Evolutionary conservation across 2,888 invertebrate genomes (phyloP).

Genomic region (Meteorus cinctellus): DNA sequence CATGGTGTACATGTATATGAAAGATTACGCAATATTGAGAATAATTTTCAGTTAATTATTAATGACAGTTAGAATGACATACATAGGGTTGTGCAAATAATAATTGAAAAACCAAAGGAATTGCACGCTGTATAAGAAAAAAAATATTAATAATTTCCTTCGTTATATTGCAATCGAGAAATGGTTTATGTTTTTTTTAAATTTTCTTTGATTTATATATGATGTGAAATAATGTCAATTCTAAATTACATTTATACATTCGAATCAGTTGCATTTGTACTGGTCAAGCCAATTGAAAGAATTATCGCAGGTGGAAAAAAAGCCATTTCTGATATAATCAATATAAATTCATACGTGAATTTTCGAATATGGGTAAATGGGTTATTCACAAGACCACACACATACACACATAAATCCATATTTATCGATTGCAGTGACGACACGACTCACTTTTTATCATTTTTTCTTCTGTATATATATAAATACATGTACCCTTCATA

Average conservation of each 20-base stretch:
- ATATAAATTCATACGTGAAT: background rate
- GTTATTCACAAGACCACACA: constrained; percentile 42
- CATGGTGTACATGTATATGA: background rate
- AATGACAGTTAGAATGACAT: background rate
- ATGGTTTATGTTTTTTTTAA: too few species aligned
- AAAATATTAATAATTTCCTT: too few species aligned
- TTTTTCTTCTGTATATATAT: background rate
- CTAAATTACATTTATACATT: background rate
- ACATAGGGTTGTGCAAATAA: constrained; percentile 2
- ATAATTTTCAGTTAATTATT: constrained; percentile 10
- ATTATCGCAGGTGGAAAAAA: background rate
- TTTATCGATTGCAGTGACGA: constrained; percentile 47
- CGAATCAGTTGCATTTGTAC: background rate
- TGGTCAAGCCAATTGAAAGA: background rate
- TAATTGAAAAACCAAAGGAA: background rate
- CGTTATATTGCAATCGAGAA: too few species aligned
- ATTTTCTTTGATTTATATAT: background rate
- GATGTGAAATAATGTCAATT: background rate
- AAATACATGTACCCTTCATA: background rate
- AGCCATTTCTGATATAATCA: background rate
- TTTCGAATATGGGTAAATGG: constrained; percentile 48
- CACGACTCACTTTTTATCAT: background rate
- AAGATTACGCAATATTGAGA: background rate
- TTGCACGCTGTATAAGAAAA: background rate
- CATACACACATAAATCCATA: constrained; percentile 48